Base-by-base conservation (phyloP, 2,888 invertebrate genomes). In the Cephus pygmeus region DNA sequence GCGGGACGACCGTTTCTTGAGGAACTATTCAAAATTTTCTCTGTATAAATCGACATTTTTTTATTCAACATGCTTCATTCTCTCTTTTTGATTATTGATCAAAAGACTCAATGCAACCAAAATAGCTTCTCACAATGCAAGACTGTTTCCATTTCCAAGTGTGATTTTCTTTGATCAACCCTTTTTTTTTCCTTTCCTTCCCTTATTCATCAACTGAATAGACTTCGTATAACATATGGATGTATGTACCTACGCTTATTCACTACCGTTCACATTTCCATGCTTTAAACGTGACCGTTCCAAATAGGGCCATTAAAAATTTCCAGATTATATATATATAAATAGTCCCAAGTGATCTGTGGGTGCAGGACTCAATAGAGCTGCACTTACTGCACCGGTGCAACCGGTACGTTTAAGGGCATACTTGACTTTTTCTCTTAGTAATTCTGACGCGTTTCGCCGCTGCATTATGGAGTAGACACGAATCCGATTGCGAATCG, bases 281-380 rank as follows among this genome's bases (percentile, higher is more conserved):
- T 15, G 23, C 56, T 56, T 23, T 56, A 56, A 23, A 23, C 56
- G 23, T 56, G 23, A 34, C 34, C 74, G 36, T 35, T 30, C 74
- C 74, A 74, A 34, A 74, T 74, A 74, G 74, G 74, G 35, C 74
- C 35, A 34, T 34, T 74, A 74, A 74, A n/a, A 74, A 74, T 74
- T 34, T 35, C 36, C 74, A 35, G 84, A 73, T 80, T 81, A 77
- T 81, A 82, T 80, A 83, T 80, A 75, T 81, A 77, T 81, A 83
- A 80, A 83, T 79, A 82, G 77, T 77, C 75, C 69, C 75, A 75
- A 75, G 75, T 75, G 81, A 81, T 81, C 80, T 80, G 83, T 81
- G 79, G 80, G 79, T 83, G 81, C 78, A 78, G 82, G 78, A 79
- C 40, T 73, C 73, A 81, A 80, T 77, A 75, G 79, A 83, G 76